Evolutionary conservation across 2,797 vertebrate species (phyloP), one percentile per base, ranked within the genome.

Genomic region (Todus mexicanus): DNA sequence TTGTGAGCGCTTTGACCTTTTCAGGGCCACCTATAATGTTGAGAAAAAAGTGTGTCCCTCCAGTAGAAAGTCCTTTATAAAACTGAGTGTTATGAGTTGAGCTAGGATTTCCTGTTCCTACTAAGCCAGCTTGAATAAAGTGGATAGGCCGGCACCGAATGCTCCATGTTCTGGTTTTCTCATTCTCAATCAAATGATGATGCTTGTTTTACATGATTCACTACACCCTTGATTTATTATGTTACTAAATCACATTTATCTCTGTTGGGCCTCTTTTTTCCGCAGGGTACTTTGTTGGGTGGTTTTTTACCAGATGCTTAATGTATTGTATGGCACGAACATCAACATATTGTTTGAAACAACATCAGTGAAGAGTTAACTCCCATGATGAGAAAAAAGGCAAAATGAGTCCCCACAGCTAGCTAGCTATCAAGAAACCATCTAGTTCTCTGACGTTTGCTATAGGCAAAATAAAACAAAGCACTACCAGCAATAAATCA

Each of bases 401-500:
- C 66, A 84, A 69, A 89, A 35, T 35, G 59, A 91, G 59, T 83
- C 84, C 84, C 76, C 66, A 33, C 31, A 80, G 70, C 64, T 91
- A 82, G 11, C 42, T 88, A 73, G 59, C 89, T 90, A 84, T 63
- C 66, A 83, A 83, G 78, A 92, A 94, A 82, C 72, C 75, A 89
- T 75, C 74, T 82, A 37, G 29, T 64, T 27, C 82, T 83, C 91
- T 85, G 90, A 68, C 1, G 7, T 89, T 78, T 75, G 76, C 87
- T 94, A 74, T 40, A 72, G 90, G 84, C 84, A 78, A 87, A 94
- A 73, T 84, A 76, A 92, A 96, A 89, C 88, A 94, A 95, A 94
- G 92, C 68, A 33, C 57, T 61, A 47, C 56, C 60, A 77, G 94
- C 80, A 76, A 78, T 90, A 89, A 90, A 93, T 96, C 88, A 90